Evolutionary conservation across 1,140 invertebrate genomes (phyloP), one percentile per base, ranked within the genome.

Genomic region (Papilio machaon): DNA sequence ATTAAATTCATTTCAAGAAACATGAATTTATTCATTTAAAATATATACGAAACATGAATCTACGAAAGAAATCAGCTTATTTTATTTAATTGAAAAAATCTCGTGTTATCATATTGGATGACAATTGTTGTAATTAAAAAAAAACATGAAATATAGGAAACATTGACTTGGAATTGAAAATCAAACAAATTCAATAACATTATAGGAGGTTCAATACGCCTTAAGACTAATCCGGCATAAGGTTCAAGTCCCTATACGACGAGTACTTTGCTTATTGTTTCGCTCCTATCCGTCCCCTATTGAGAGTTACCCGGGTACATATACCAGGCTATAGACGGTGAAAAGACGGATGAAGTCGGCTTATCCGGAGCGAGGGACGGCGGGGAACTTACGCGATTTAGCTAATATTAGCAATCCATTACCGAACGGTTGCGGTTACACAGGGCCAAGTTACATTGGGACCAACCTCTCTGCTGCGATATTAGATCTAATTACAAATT

Each of bases 331-430:
- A 83, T 80, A 85, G 84, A 87, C 87, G 86, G 85, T 84, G 88
- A 91, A 89, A 91, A 93, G 91, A 93, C 88, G 91, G 80, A 92
- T 91, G 87, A 83, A 87, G 83, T 80, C 82, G 82, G 84, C 87
- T 91, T 90, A 90, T 88, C 90, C 86, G 81, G 81, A 4, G 11
- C 38, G 78, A 80, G n/a, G 64, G 78, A 76, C 82, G 85, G 85
- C 87, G 90, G 86, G 82, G 81, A 88, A 90, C 88, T 88, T 88
- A 89, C 85, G 86, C 87, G 92, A 90, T 92, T 92, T 89, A 84
- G 88, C 89, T 87, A 91, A 94, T 91, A 94, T 94, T 91, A 91
- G 89, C 92, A 92, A 94, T 94, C 89, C 91, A 94, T 92, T 94
- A 92, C 87, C 81, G 83, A 73, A 52, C 82, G 58, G 81, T 82